Percentiles rank a stretch among this genome's conserved stretches.
Evolutionary conservation across 1,140 invertebrate genomes (phyloP).

Genomic region (Meloidogyne chitwoodi): DNA sequence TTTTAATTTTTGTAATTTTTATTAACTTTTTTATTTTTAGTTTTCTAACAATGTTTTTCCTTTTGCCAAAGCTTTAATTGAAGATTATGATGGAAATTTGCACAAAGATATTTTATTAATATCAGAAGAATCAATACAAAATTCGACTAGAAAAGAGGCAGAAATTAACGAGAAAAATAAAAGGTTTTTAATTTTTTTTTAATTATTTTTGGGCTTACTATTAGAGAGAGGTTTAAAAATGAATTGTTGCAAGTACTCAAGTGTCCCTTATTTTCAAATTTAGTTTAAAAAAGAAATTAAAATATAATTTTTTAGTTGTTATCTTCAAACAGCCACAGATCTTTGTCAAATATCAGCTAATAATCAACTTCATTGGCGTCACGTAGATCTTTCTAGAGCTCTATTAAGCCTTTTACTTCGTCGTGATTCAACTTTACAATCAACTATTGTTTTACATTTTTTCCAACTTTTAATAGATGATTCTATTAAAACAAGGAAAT

Average conservation of each 20-base stretch:
- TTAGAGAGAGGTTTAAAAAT: too few relatives aligned
- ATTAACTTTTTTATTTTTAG: constrained; percentile 29
- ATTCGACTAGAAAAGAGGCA: neutral
- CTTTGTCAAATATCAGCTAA: constrained; percentile 21
- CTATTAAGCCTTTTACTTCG: constrained; percentile 72
- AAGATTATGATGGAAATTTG: constrained; percentile 31
- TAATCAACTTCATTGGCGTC: constrained; percentile 70
- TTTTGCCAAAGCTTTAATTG: constrained; percentile 23
- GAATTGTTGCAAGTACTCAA: too few relatives aligned
- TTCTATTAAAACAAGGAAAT: constrained; percentile 68
- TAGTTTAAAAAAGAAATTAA: too few relatives aligned
- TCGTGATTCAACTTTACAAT: constrained; percentile 69
- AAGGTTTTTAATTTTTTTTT: neutral
- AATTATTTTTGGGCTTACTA: too few relatives aligned
- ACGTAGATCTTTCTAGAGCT: constrained; percentile 71
- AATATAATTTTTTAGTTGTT: neutral
- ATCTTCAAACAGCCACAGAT: neutral
- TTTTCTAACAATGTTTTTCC: constrained; percentile 39
- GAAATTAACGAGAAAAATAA: neutral
- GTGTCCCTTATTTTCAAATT: too few relatives aligned
- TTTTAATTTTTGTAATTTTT: neutral
- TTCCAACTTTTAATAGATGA: constrained; percentile 72
- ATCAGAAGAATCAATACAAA: constrained; percentile 17
- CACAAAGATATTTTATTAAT: constrained; percentile 18
- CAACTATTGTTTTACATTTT: constrained; percentile 69